These are phyloP conservation scores for Telmatochromis sp. DNA, from an alignment of 2,113 vertebrate genomes.

Conservation along the genomic window DNA sequence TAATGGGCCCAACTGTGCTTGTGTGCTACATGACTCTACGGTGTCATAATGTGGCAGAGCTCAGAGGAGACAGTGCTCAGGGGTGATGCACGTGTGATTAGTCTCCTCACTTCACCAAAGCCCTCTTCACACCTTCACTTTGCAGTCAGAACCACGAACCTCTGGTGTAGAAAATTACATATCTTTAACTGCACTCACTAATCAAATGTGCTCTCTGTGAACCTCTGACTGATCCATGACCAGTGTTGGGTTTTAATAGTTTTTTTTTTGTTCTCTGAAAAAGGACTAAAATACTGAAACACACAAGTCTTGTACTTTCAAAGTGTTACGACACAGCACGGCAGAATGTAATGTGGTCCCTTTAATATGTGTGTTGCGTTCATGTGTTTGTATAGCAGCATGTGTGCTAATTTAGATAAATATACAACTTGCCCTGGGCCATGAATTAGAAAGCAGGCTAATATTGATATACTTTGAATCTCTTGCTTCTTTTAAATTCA, in stretches of 20 bases:
- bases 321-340: background rate
- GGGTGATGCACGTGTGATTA: conserved; percentile 46
- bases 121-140: conserved; percentile 39
- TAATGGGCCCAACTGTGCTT: conserved; percentile 64
- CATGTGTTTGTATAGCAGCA: conserved; percentile 16
- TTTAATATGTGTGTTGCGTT: conserved; percentile 16
- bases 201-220: conserved; percentile 11
- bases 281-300: background rate
- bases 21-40: conserved; percentile 30
- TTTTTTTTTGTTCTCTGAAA: background rate
- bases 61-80: conserved; percentile 32
- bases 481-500: conserved; percentile 52
- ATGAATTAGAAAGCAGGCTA: conserved; percentile 54
- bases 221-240: conserved; percentile 19
- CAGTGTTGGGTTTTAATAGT: background rate
- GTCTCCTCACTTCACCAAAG: conserved; percentile 38
- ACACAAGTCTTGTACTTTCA: background rate
- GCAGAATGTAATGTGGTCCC: background rate
- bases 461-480: conserved; percentile 50
- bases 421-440: conserved; percentile 60
- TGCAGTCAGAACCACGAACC: background rate
- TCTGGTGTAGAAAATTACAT: conserved; percentile 26
- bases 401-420: conserved; percentile 62
- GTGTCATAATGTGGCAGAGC: conserved; percentile 45
- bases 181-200: conserved; percentile 13